Base-by-base conservation (phyloP, 2,888 invertebrate genomes). In the Deroplatys truncata region DNA sequence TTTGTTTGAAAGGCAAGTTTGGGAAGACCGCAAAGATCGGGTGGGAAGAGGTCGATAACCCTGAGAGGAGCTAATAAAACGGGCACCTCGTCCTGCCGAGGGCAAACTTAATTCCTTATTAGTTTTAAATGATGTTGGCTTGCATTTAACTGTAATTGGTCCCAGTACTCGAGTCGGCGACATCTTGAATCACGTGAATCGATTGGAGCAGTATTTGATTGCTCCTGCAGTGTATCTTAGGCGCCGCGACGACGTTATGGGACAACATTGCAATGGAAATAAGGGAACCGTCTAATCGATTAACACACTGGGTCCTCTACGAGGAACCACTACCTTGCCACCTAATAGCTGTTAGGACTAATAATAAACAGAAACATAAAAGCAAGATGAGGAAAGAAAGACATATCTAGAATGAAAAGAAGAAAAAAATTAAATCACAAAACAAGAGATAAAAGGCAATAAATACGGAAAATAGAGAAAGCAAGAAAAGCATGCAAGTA, bases 81-180 rank as follows among this genome's bases (percentile, higher is more conserved):
- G 20, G 56, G 25, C 56, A 72, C 20, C 56, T 25, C 56, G 16
- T 7, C 56, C 2, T 25, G 56, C 56, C 56, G 20, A 72, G 56
- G 56, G 15, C 56, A 43, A n/a, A 43, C 88, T 89, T 90, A 90
- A 90, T 90, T 90, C 28, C 89, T 89, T 86, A 89, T 90, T 89
- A 90, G 90, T 90, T 90, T 88, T 83, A 89, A 89, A 90, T 90
- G 90, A 86, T 88, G 88, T 85, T 82, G 88, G 82, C 84, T 35
- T 88, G 85, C 88, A 88, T 88, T 35, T 88, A 88, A 85, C n/a
- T 88, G 89, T 90, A 90, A 90, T 90, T 90, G 90, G 88, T 89
- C 89, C 88, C 90, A 88, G 89, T 29, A 82, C 82, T 87, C 82
- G 72, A 82, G 72, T 84, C 28, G 29, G 88, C 89, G 90, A 90